Percentiles rank a stretch among this genome's conserved stretches.
Conservation (phyloP, 2,797 vertebrate genomes). For the Kryptolebias ocellatus region DNA sequence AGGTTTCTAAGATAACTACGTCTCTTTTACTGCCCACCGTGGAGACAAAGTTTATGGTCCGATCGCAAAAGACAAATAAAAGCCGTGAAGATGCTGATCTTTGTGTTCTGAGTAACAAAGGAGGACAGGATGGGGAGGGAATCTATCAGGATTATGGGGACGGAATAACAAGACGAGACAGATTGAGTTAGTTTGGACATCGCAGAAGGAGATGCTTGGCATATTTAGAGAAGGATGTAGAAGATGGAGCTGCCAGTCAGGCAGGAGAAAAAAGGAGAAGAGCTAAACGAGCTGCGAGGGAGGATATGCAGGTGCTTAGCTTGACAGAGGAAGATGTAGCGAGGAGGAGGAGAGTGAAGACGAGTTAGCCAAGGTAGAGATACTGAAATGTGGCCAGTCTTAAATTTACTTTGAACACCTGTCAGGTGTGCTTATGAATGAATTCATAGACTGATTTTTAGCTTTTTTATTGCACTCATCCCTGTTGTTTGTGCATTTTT, state of each 20-base stretch:
- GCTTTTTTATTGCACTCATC: not conserved
- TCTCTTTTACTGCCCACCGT: constrained; percentile 25
- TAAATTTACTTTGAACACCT: not conserved
- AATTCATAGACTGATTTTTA: not conserved
- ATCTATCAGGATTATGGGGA: not conserved
- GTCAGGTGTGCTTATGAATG: not conserved
- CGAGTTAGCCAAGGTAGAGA: not conserved
- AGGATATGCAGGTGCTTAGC: constrained; percentile 10
- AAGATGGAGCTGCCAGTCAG: constrained; percentile 19
- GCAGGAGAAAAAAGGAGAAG: not conserved
- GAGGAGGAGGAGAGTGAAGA: not conserved
- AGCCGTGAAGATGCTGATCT: not conserved
- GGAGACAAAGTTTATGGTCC: constrained; percentile 11
- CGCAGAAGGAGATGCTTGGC: not conserved
- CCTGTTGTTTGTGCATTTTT: not conserved
- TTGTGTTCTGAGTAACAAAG: not conserved
- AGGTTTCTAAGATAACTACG: constrained; percentile 29
- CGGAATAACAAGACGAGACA: not conserved
- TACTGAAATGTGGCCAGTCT: not conserved
- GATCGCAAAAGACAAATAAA: not conserved
- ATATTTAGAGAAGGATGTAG: constrained; percentile 12
- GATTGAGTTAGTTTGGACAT: constrained; percentile 4
- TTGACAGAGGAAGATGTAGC: constrained; percentile 4
- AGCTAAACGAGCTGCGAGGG: not conserved
- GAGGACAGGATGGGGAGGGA: not conserved